Percentiles rank a stretch among this genome's conserved stretches.
These are phyloP conservation scores for Sus scrofa DNA, from an alignment of 2,113 vertebrate genomes.

Conservation along the genomic window DNA sequence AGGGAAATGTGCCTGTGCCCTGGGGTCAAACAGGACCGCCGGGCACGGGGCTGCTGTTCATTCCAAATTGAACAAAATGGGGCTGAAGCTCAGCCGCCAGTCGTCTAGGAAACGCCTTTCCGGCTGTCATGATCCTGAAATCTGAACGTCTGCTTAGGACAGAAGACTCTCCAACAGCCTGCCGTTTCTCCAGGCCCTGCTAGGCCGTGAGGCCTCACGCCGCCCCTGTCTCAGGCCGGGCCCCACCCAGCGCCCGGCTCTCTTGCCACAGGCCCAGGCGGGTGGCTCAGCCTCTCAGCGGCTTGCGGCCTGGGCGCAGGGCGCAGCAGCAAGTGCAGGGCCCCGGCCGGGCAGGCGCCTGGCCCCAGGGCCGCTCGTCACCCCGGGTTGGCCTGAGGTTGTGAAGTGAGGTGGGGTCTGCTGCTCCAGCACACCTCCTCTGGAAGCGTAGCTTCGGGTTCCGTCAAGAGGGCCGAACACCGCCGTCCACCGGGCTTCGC, in stretches of 20 bases:
- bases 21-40: neutral
- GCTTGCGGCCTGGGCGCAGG: too few species aligned
- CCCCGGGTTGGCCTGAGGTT: neutral
- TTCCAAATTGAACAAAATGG: neutral
- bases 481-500: too few species aligned
- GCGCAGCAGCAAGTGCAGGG: neutral
- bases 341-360: rapidly evolving
- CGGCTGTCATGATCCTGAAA: neutral
- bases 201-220: neutral
- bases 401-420: neutral
- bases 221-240: neutral
- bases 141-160: neutral
- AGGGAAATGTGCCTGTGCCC: neutral
- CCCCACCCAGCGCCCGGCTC: too few species aligned
- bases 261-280: rapidly evolving
- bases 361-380: too few species aligned
- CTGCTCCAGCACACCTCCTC: neutral
- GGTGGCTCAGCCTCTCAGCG: neutral
- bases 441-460: neutral
- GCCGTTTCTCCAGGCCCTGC: neutral
- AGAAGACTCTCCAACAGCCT: neutral
- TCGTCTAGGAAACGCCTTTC: neutral
- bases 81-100: neutral
- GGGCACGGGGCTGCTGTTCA: neutral
- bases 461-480: too few species aligned